phyloP scores from a whole-genome alignment of 37 sponge, comb jelly and placozoan species.

The Haliclona indistincta region DNA sequence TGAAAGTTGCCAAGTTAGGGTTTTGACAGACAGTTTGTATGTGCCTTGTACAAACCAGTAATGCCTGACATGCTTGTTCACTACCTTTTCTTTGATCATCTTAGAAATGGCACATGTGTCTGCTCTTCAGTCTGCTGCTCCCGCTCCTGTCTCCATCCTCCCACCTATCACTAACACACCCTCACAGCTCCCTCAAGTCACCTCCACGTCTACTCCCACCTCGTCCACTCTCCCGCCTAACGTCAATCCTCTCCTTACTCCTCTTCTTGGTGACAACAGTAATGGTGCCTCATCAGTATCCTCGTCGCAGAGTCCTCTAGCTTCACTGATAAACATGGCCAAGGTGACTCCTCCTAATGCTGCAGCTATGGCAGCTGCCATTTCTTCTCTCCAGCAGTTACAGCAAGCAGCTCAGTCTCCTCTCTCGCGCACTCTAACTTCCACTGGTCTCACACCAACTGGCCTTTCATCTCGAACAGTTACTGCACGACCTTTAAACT shows the following conservation, averaged over 20 bases:
- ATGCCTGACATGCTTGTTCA: too few relatives aligned
- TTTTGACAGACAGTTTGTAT: too few relatives aligned
- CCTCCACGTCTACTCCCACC: background rate
- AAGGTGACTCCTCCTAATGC: background rate
- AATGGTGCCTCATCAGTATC: background rate
- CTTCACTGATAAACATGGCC: background rate
- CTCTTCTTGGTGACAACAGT: slow-evolving; percentile 5
- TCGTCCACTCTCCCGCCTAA: background rate
- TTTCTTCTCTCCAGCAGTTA: background rate
- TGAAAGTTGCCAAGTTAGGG: too few relatives aligned
- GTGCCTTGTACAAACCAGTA: too few relatives aligned
- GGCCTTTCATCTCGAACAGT: background rate
- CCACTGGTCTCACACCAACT: background rate
- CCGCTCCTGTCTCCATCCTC: background rate
- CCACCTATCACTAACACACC: background rate
- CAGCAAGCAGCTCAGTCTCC: slow-evolving; percentile 12
- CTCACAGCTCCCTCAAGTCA: too few relatives aligned
- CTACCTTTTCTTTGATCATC: background rate
- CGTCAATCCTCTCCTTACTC: background rate
- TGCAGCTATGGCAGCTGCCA: background rate
- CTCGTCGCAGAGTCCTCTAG: slow-evolving; percentile 9
- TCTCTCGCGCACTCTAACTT: slow-evolving; percentile 7
- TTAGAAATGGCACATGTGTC: background rate
- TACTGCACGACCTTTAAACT: background rate
- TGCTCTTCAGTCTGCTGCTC: background rate